Base-by-base conservation (phyloP, 2,113 vertebrate species). In the Ursus arctos region DNA sequence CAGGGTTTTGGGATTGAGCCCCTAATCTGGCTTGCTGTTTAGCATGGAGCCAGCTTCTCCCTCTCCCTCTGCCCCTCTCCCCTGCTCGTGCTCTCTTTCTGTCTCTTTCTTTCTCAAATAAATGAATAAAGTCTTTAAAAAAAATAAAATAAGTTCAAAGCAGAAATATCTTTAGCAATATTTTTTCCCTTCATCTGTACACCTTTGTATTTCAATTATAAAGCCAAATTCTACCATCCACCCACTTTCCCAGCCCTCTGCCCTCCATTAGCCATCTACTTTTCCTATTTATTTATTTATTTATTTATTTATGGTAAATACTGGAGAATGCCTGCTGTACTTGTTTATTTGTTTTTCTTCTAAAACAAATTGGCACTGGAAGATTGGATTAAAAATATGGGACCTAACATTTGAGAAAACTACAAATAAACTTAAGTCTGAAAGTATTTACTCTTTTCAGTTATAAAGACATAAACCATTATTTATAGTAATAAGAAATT, bases 371-470 rank as follows among this genome's bases (percentile, higher is more conserved):
- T 84, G 36, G 36, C 71, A 26, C 61, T 57, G 36, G 69, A 84
- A 72, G 83, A 97, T 63, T 82, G 33, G 33, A 82, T 91, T 51
- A 76, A 86, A 90, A 84, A 91, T 36, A 21, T 63, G 31, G 19
- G 31, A 83, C 22, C 59, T 72, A 28, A 71, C 40, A 28, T 83
- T 79, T 94, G 51, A 33, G 36, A 55, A 88, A 88, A 92, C n/a
- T 69, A 15, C 53, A 81, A 67, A 79, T 90, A 90, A 74, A 84
- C 3, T 51, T n/a, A 80, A 86, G 63, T 74, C 16, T 40, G 49
- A 57, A 59, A 10, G 14, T 92, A 43, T 81, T 81, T 65, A 85
- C 18, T 53, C 0, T 91, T 96, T 83, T 91, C 6, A 57, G 1
- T 65, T 85, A 55, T 63, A 90, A 74, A 94, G 53, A 71, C 36